Evolutionary conservation across 2,888 invertebrate species (phyloP), one percentile per base, ranked within the genome.

Genomic region (Platycheirus albimanus): DNA sequence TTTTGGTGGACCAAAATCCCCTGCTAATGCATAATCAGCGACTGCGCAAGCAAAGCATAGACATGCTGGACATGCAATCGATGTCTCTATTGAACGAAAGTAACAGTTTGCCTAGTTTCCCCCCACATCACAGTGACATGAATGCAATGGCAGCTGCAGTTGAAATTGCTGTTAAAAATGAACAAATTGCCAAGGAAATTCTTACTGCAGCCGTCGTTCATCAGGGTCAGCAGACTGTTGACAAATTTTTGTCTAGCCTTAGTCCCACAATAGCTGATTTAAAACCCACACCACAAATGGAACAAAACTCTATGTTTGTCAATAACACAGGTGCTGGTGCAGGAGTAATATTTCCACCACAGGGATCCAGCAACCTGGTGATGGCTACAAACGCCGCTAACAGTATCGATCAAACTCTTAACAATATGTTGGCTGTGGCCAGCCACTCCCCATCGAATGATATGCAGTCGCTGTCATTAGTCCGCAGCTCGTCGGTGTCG

Each of bases 201-300:
- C 86, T 87, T 43, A 84, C 51, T 63, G 85, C 80, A 1, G 89
- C 93, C 24, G 92, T 92, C 0, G 91, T 92, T 4, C 89, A 89
- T 30, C 93, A 93, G 88, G 93, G 92, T 85, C 93, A 91, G 6
- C 93, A 93, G 88, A 93, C 92, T 83, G 92, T 93, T 24, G 93
- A 93, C 85, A 93, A 92, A 85, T 93, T 92, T 86, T 88, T 93
- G 19, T 92, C 92, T 33, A 92, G 92, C 64, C 92, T 93, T 15
- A 93, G 93, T 15, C 87, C 88, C 0, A 85, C 88, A 10, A 87
- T 90, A 43, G 85, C 87, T 61, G 85, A 85, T 15, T 61, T 87
- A 19, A 86, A 86, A 19, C 43, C 85, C 3, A 15, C 85, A 8
- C 63, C 80, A 15, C 78, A 71, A 51, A 80, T 85, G 63, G 83